These are phyloP conservation scores for Sorex araneus DNA, from an alignment of 2,113 vertebrate species.

Conservation along the genomic window DNA sequence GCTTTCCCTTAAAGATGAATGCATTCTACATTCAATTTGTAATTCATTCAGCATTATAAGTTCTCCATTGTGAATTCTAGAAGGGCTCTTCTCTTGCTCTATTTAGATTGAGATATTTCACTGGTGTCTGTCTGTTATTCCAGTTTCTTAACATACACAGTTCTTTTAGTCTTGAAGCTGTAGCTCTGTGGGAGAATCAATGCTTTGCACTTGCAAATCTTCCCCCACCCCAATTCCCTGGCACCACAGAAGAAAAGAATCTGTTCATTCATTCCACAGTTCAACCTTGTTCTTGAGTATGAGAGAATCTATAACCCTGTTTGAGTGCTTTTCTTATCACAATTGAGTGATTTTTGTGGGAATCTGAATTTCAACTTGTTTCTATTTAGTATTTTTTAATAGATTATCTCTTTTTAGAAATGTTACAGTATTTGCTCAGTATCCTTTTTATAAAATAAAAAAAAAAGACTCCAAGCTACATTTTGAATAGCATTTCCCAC, in stretches of 20 bases:
- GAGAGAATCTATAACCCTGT: not conserved
- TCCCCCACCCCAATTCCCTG: too few relatives aligned
- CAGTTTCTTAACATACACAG: slow-evolving; percentile 18
- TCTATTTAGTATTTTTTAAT: slow-evolving; percentile 31
- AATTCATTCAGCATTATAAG: slow-evolving; percentile 14
- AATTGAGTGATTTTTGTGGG: not conserved
- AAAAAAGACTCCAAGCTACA: not conserved
- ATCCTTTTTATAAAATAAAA: slow-evolving; percentile 36
- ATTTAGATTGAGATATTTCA: slow-evolving; percentile 6
- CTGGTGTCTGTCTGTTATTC: slow-evolving; percentile 12
- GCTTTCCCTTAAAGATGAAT: slow-evolving; percentile 53
- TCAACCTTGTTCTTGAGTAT: not conserved
- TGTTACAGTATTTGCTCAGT: not conserved
- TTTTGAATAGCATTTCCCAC: not conserved
- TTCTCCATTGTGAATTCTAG: slow-evolving; percentile 41
- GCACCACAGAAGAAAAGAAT: not conserved
- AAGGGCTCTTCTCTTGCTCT: slow-evolving; percentile 27
- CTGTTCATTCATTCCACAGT: not conserved
- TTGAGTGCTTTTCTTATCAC: slow-evolving; percentile 41
- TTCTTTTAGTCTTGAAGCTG: too few relatives aligned
- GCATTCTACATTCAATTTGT: slow-evolving; percentile 41
- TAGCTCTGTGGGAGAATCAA: too few relatives aligned
- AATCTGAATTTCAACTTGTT: slow-evolving; percentile 42
- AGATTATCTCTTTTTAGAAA: not conserved
- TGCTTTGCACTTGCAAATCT: too few relatives aligned